These are phyloP conservation scores for Cryptocephalus moraei DNA, from an alignment of 2,888 invertebrate species.

Conservation along the genomic window DNA sequence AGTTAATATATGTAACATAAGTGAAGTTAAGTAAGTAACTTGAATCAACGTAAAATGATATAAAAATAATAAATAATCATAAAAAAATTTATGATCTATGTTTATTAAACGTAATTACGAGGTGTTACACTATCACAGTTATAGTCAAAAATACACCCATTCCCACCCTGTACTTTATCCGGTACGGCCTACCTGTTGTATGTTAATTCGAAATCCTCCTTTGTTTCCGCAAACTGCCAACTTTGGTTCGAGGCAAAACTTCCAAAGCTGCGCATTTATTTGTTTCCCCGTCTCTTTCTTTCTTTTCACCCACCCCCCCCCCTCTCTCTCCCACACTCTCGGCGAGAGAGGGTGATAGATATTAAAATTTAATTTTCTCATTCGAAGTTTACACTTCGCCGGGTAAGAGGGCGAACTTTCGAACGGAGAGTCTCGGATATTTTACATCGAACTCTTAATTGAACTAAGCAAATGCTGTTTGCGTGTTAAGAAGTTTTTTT, in stretches of 20 bases:
- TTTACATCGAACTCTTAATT: slow-evolving; percentile 13
- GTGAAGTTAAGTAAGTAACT: too few relatives aligned
- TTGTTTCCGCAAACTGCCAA: slow-evolving; percentile 25
- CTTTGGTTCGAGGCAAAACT: slow-evolving; percentile 17
- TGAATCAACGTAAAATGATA: too few relatives aligned
- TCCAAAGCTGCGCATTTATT: slow-evolving; percentile 23
- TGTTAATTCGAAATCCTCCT: slow-evolving; percentile 29
- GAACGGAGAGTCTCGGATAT: slow-evolving; percentile 5
- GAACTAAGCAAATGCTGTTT: slow-evolving; percentile 11
- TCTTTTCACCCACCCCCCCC: too few relatives aligned
- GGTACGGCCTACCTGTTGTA: slow-evolving; percentile 24
- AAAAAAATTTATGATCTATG: too few relatives aligned
- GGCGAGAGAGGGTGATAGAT: slow-evolving; percentile 19
- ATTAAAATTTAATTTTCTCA: slow-evolving; percentile 30
- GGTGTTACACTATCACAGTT: too few relatives aligned
- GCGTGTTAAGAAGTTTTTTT: background rate
- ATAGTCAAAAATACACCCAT: too few relatives aligned
- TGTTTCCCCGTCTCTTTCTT: slow-evolving; percentile 16
- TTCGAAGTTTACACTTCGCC: slow-evolving; percentile 18
- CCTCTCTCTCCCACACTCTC: background rate
- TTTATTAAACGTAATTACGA: too few relatives aligned
- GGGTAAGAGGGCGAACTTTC: slow-evolving; percentile 10
- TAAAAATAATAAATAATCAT: too few relatives aligned
- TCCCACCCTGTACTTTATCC: background rate
- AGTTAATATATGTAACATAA: too few relatives aligned